Evolutionary conservation across 2,797 vertebrate species (phyloP).

Genomic region (Trachurus trachurus): DNA sequence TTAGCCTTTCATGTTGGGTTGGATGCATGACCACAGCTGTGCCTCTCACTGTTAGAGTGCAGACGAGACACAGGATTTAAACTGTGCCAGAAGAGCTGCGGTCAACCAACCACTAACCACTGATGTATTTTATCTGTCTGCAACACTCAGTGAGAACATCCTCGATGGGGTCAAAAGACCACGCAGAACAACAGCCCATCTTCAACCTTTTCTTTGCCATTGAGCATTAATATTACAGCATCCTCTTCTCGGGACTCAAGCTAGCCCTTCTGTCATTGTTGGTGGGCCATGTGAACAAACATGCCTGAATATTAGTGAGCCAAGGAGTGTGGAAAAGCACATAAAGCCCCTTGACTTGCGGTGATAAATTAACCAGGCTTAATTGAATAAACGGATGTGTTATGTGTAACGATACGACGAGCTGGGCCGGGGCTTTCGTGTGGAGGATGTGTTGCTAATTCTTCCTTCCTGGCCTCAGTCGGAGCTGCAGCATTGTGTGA

Average conservation of each 20-base stretch:
- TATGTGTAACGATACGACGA: conserved; percentile 55
- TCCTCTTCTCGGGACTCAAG: conserved; percentile 10
- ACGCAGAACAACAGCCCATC: conserved; percentile 5
- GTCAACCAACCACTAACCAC: conserved; percentile 56
- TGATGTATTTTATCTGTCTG: conserved; percentile 62
- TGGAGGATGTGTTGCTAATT: conserved; percentile 78
- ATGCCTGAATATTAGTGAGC: conserved; percentile 8
- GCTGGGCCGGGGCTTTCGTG: conserved; percentile 46
- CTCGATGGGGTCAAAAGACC: conserved; percentile 35
- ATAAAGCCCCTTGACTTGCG: not conserved
- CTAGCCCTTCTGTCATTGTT: conserved; percentile 4
- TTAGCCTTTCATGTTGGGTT: conserved; percentile 70
- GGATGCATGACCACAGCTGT: conserved; percentile 55
- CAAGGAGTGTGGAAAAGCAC: conserved; percentile 44
- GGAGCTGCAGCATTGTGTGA: conserved; percentile 72
- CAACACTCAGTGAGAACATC: conserved; percentile 48
- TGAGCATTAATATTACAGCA: not conserved
- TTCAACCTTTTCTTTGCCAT: conserved; percentile 17
- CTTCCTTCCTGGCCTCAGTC: conserved; percentile 80
- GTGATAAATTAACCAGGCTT: conserved; percentile 53
- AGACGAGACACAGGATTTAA: conserved; percentile 43
- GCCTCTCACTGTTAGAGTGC: conserved; percentile 46
- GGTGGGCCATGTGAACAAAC: conserved; percentile 34
- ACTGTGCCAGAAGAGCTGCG: conserved; percentile 55
- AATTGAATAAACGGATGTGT: conserved; percentile 81